These are phyloP conservation scores for Eucriotettix oculatus DNA, from an alignment of 2,888 invertebrate genomes.

Conservation along the genomic window DNA sequence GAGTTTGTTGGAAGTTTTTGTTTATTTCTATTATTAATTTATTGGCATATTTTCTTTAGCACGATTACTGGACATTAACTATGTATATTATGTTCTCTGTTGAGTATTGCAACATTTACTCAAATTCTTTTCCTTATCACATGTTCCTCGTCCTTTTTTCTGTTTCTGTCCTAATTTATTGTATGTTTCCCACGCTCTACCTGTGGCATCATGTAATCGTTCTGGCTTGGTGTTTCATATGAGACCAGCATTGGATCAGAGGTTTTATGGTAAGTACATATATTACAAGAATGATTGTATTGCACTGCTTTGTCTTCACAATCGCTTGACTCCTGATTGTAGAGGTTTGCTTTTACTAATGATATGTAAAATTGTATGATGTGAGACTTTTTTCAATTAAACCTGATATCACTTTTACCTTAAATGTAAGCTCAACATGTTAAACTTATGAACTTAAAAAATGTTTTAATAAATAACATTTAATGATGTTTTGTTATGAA, in stretches of 20 bases:
- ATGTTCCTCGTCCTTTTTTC: not conserved
- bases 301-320: not conserved
- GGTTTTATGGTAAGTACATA: conserved; percentile 27
- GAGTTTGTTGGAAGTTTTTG: not conserved
- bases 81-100: not conserved
- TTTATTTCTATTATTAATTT: not conserved
- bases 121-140: not conserved
- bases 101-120: not conserved
- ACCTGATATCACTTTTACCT: too few species aligned
- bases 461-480: too few species aligned
- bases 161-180: not conserved
- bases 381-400: too few species aligned
- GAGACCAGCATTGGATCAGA: conserved; percentile 27
- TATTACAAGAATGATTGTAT: not conserved
- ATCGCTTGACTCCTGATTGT: not conserved
- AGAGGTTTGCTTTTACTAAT: not conserved
- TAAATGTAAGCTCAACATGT: too few species aligned
- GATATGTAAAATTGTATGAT: too few species aligned
- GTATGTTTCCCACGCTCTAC: not conserved
- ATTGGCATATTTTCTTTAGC: not conserved
- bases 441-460: too few species aligned
- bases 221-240: conserved; percentile 17
- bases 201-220: not conserved
- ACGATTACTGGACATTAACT: too few species aligned
- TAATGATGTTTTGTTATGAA: too few species aligned